A percentile compares a stretch with the other conserved stretches of the same genome.
These are phyloP conservation scores for Diabrotica balteata DNA, from an alignment of 2,888 invertebrate species.

Conservation along the genomic window DNA sequence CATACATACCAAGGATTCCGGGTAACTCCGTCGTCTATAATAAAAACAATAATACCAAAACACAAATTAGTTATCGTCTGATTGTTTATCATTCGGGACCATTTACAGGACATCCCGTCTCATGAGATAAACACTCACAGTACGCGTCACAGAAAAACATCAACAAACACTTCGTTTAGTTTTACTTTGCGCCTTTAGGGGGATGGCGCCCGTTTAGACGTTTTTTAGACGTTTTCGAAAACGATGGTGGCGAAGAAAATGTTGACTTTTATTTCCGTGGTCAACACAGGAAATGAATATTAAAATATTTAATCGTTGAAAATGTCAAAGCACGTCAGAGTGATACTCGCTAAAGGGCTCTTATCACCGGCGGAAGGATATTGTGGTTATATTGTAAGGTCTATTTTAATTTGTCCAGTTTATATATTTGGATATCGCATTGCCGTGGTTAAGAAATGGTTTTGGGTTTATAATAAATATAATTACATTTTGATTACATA, in stretches of 20 bases:
- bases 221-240: background rate
- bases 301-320: constrained; percentile 37
- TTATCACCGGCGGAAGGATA: constrained; percentile 38
- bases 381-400: constrained; percentile 33
- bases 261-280: constrained; percentile 22
- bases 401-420: constrained; percentile 27
- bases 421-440: constrained; percentile 30
- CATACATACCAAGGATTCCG: constrained; percentile 17
- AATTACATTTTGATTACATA: background rate
- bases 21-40: constrained; percentile 7
- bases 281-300: constrained; percentile 33
- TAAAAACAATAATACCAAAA: constrained; percentile 13
- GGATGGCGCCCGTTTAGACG: background rate
- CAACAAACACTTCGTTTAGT: constrained; percentile 21
- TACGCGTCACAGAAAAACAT: constrained; percentile 28
- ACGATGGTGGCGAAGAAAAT: constrained; percentile 16
- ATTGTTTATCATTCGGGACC: constrained; percentile 43
- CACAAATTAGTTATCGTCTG: constrained; percentile 28
- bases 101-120: constrained; percentile 51
- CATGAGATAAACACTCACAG: constrained; percentile 32
- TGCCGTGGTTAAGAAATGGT: background rate
- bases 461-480: background rate
- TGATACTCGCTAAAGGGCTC: constrained; percentile 14
- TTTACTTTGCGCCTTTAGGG: background rate
- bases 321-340: constrained; percentile 16